phyloP scores from a whole-genome alignment of 2,113 vertebrate genomes.

The Aleadryas rufinucha region DNA sequence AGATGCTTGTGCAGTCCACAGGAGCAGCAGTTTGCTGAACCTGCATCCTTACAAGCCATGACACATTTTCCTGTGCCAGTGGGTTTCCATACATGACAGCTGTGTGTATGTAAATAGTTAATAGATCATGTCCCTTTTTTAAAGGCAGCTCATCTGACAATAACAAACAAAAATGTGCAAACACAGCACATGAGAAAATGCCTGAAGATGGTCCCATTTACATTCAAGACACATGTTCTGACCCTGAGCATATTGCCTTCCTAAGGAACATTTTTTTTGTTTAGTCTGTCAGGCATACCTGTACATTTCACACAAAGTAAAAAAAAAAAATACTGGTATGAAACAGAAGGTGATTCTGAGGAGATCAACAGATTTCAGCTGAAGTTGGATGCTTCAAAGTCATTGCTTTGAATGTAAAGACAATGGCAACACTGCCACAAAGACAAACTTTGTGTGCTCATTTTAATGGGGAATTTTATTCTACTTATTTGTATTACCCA shows the following conservation, averaged over 20 bases:
- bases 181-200: background rate
- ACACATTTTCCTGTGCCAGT: background rate
- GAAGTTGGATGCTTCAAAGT: background rate
- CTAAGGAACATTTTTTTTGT: background rate
- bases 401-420: background rate
- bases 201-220: background rate
- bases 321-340: background rate
- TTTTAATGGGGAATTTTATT: background rate
- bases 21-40: background rate
- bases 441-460: rapidly evolving
- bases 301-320: background rate
- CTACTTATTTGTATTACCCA: background rate
- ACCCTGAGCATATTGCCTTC: background rate
- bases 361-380: background rate
- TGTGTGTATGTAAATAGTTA: slow-evolving; percentile 1
- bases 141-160: slow-evolving; percentile 7
- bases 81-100: background rate
- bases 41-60: background rate
- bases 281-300: background rate
- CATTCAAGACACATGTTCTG: background rate
- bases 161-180: background rate
- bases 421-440: background rate
- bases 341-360: background rate
- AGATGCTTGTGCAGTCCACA: background rate
- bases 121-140: background rate